These are phyloP conservation scores for Falco naumanni DNA, from an alignment of 2,797 vertebrate genomes.

Conservation along the genomic window DNA sequence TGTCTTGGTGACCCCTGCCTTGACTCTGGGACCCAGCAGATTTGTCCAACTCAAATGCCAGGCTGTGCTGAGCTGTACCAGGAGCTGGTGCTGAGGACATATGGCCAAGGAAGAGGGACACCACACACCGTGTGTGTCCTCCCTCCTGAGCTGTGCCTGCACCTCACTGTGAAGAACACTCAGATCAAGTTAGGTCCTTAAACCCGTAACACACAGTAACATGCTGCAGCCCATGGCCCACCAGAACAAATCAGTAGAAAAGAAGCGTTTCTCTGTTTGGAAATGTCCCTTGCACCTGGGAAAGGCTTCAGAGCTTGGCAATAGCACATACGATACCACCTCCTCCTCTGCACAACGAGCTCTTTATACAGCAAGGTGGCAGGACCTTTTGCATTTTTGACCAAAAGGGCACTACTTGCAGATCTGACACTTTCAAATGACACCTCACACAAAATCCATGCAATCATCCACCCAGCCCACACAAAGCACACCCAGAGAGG, in stretches of 20 bases:
- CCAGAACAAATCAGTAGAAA: neutral
- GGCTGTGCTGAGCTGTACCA: fast-evolving
- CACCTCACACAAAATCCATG: neutral
- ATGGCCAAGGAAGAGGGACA: neutral
- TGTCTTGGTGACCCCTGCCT: neutral
- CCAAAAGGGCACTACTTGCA: neutral
- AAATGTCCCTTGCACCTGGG: neutral
- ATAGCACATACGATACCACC: neutral
- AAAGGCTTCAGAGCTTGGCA: neutral
- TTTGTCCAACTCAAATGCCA: fast-evolving
- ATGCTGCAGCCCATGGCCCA: neutral
- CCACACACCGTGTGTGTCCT: neutral
- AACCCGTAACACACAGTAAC: fast-evolving
- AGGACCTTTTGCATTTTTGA: neutral
- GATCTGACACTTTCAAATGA: neutral
- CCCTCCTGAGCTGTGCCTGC: neutral
- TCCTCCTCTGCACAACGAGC: neutral
- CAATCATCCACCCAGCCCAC: neutral
- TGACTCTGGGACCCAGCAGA: neutral
- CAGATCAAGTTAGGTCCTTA: neutral
- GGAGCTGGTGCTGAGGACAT: too few species aligned
- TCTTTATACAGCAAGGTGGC: neutral
- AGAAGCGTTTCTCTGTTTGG: neutral
- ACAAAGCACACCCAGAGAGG: fast-evolving
- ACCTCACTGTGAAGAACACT: fast-evolving